Evolutionary conservation across 2,888 invertebrate species (phyloP), one percentile per base, ranked within the genome.

Genomic region (Argyresthia albistria): DNA sequence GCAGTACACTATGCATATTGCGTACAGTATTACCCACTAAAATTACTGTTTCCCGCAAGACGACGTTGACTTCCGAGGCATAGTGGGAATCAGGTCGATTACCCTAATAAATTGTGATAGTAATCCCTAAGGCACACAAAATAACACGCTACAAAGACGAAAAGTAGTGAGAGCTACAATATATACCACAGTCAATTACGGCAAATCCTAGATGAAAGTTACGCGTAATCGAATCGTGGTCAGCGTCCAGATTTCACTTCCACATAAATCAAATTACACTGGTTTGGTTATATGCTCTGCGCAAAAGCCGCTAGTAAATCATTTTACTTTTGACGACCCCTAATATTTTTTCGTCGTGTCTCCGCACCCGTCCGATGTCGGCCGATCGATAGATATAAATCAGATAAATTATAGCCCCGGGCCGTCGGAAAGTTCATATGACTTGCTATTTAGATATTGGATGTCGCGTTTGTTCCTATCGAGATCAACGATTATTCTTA

Each of bases 191-290:
- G 39, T 39, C 39, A 39, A 39, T 39, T 39, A 39, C 8, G 3
- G 9, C 39, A 3, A n/a, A 39, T 39, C 39, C 39, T 39, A 39
- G 39, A 9, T 39, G 9, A 39, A 39, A 52, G 43, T 51, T 35
- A 49, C 43, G 52, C 57, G 55, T 58, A 62, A 66, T 62, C 59
- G 60, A 61, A 64, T 64, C 67, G 65, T 67, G 70, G 60, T 57
- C 58, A 50, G 66, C 62, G 62, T 66, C 54, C 58, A 56, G 65
- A 66, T 59, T 60, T 54, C 43, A 12, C 35, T 50, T 50, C 12
- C 15, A 7, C 36, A 51, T 70, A 70, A 69, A 69, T 70, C 69
- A 67, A 57, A 66, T 66, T 61, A 65, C 60, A 58, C 61, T 64
- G 66, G 64, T 59, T 60, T 64, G 66, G 64, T 59, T 60, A 62